Percentiles rank a stretch among this genome's conserved stretches.
Conservation (phyloP, 2,113 vertebrate species). For the Oncorhynchus tshawytscha region DNA sequence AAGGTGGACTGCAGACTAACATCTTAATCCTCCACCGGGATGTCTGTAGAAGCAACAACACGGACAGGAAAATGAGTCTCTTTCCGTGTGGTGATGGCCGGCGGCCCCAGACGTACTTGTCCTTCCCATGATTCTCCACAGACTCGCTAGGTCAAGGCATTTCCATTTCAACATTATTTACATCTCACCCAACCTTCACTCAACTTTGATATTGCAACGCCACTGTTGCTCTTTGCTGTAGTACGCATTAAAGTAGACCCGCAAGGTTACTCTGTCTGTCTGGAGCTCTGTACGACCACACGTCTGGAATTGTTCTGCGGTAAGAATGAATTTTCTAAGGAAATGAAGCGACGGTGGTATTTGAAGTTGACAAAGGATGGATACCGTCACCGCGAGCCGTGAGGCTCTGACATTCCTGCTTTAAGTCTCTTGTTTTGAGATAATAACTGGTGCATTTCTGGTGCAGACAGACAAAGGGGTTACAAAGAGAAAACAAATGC, state of each 20-base stretch:
- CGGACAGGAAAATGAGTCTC: not conserved
- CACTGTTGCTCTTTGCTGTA: not conserved
- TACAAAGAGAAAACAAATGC: not conserved
- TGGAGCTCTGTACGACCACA: not conserved
- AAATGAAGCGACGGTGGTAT: conserved; percentile 8
- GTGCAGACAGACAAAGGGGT: not conserved
- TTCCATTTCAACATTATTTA: conserved; percentile 44
- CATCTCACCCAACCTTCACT: conserved; percentile 42
- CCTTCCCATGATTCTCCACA: conserved; percentile 41
- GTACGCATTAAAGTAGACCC: not conserved
- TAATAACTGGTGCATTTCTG: not conserved
- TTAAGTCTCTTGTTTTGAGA: not conserved
- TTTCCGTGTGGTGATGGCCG: conserved; percentile 26
- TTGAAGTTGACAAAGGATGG: not conserved
- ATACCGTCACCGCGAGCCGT: not conserved
- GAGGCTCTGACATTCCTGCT: not conserved
- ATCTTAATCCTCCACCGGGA: conserved; percentile 36
- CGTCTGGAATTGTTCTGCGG: not conserved
- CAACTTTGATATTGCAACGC: conserved; percentile 3
- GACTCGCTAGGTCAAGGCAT: conserved; percentile 47
- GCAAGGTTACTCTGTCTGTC: not conserved
- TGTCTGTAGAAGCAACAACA: conserved; percentile 18
- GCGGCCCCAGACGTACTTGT: conserved; percentile 47
- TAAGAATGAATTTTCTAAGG: conserved; percentile 2
- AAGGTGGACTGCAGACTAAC: conserved; percentile 16